Base-by-base conservation (phyloP, 2,797 vertebrate species). In the Galagoides demidoff region DNA sequence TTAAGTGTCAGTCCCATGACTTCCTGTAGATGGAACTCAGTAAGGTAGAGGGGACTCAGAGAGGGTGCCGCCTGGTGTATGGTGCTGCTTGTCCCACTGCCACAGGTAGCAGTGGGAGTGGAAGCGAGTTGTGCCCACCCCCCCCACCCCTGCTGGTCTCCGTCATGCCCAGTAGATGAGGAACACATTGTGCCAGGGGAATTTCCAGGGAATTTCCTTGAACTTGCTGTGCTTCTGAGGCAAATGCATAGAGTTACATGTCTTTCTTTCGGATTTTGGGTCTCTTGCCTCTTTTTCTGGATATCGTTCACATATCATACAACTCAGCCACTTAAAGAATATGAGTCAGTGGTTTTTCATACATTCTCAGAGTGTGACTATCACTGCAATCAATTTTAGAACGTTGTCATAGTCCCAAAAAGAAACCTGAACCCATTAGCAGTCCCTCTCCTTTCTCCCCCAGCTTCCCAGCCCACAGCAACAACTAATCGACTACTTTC, bases 21-120 rank as follows among this genome's bases (percentile, higher is more conserved):
- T 74, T 57, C 20, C 29, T 0, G 7, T 5, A 19, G 7, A 2
- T 11, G 25, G 52, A 73, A 22, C 43, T 12, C 3, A 16, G 12
- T 23, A 13, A 22, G 1, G 6, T 3, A 12, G 55, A 16, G 45
- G 52, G 5, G 17, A 29, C 22, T 27, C 13, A 23, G 3, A 57
- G 4, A n/a, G 7, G 31, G 43, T 31, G 5, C 63, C 19, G 39
- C 6, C 39, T 43, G 39, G 31, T 1, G 13, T 0, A 5, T 10
- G 37, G 34, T 5, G 1, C 16, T 4, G 43, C 64, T 70, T 45
- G 25, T 73, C 3, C 39, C 29, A 11, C 16, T 0, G 20, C 22
- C 73, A n/a, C 7, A 2, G 55, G 31, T 1, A 23, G 61, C 25
- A 16, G 16, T 4, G 9, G 19, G 16, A 14, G n/a, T 1, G 4